phyloP scores from a whole-genome alignment of 2,113 vertebrate genomes.

The Mohoua ochrocephala region DNA sequence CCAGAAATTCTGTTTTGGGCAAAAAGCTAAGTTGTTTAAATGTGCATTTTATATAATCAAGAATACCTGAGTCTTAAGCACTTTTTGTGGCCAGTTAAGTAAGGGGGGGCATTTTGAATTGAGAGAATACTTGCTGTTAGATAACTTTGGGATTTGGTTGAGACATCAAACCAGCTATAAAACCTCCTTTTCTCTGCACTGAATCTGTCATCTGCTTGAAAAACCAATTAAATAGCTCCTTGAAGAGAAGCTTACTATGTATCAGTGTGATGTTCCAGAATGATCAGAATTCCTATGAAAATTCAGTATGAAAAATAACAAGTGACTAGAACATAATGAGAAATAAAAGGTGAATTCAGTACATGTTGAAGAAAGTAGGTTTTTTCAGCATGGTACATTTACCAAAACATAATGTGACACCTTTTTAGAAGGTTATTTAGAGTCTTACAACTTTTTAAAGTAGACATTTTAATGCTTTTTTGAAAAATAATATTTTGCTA shows the following conservation, averaged over 20 bases:
- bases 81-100: conserved; percentile 46
- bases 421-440: conserved; percentile 44
- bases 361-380: not conserved
- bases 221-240: not conserved
- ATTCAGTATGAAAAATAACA: not conserved
- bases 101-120: not conserved
- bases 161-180: conserved; percentile 9
- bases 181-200: conserved; percentile 14
- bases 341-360: not conserved
- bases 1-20: not conserved
- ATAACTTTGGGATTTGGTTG: not conserved
- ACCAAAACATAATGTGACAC: not conserved
- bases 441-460: conserved; percentile 48
- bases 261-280: not conserved
- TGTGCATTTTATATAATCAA: not conserved
- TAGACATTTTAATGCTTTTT: conserved; percentile 59
- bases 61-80: conserved; percentile 17
- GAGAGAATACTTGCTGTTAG: not conserved
- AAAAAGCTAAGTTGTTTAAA: not conserved
- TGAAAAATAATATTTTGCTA: conserved; percentile 32
- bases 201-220: conserved; percentile 41
- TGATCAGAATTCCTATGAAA: not conserved
- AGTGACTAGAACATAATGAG: not conserved
- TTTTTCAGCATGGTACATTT: conserved; percentile 43
- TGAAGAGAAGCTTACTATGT: not conserved